These are phyloP conservation scores for Melipona bicolor DNA, from an alignment of 2,888 invertebrate species.

Conservation along the genomic window DNA sequence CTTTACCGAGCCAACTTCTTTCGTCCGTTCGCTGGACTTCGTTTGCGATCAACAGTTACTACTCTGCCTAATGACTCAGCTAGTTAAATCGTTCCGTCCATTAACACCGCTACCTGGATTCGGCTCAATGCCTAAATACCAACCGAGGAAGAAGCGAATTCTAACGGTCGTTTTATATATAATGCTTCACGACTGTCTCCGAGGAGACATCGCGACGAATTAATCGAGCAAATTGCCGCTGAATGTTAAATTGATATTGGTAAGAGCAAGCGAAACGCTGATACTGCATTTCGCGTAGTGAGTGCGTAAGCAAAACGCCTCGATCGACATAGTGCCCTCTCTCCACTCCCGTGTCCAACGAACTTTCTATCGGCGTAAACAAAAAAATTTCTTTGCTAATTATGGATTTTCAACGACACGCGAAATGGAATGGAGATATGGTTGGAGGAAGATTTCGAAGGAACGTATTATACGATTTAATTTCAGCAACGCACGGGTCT, in stretches of 20 bases:
- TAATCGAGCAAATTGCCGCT: constrained; percentile 21
- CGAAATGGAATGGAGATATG: too few species aligned
- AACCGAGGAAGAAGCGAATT: background rate
- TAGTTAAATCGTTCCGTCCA: background rate
- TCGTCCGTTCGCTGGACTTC: background rate
- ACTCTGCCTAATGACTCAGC: background rate
- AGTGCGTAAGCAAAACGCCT: background rate
- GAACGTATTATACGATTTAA: constrained; percentile 27
- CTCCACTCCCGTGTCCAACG: background rate
- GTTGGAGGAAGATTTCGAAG: background rate
- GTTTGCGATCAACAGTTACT: background rate
- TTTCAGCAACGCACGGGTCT: background rate
- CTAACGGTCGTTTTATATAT: background rate
- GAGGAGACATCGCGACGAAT: constrained; percentile 4
- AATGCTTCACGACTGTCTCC: constrained; percentile 1
- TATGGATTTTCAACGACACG: background rate
- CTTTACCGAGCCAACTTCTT: background rate
- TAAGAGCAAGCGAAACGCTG: constrained; percentile 23
- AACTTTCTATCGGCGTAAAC: background rate
- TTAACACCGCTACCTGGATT: background rate
- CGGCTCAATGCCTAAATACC: background rate
- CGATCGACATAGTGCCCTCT: background rate
- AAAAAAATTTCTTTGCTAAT: background rate
- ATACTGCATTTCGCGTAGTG: constrained; percentile 3
- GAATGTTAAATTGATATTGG: constrained; percentile 6